Percentiles rank a stretch among this genome's conserved stretches.
Conservation (phyloP, 2,797 vertebrate genomes). For the Acanthis flammea region DNA sequence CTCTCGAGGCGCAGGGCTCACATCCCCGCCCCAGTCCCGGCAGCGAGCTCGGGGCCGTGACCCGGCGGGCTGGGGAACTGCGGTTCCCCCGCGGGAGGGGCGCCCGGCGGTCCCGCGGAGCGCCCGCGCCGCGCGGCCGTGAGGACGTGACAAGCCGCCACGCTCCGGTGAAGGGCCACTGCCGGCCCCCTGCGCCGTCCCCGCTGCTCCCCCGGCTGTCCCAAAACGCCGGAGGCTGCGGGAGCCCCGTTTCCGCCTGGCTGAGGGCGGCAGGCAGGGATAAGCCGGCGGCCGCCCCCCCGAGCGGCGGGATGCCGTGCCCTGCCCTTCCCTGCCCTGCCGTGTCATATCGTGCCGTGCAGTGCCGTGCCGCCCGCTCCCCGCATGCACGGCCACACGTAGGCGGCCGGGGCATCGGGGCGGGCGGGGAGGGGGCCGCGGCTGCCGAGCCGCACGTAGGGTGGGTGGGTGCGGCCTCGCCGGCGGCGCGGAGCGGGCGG, state of each 20-base stretch:
- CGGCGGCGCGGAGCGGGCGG: background rate
- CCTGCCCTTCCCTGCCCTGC: background rate
- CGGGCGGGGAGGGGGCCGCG: background rate
- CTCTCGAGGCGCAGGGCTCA: background rate
- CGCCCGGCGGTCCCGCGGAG: background rate
- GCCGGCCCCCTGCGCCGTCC: background rate
- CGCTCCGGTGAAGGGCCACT: background rate
- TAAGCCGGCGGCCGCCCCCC: background rate
- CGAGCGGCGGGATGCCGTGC: background rate
- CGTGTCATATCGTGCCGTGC: background rate
- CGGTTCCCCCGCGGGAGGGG: background rate
- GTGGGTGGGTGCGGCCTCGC: slow-evolving; percentile 36
- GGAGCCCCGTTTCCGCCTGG: background rate
- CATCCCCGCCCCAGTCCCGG: no score
- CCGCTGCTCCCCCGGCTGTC: background rate
- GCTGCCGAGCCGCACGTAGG: slow-evolving; percentile 56
- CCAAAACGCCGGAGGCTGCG: background rate
- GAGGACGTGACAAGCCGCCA: background rate
- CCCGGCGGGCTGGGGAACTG: background rate
- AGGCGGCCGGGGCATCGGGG: background rate
- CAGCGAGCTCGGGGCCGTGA: background rate
- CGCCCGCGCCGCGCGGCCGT: background rate
- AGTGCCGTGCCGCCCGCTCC: background rate
- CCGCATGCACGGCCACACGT: slow-evolving; percentile 46
- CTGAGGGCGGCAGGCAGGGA: background rate